A percentile compares a stretch with the other conserved stretches of the same genome.
phyloP scores from a whole-genome alignment of 2,888 invertebrate genomes.

The Diogma glabrata region DNA sequence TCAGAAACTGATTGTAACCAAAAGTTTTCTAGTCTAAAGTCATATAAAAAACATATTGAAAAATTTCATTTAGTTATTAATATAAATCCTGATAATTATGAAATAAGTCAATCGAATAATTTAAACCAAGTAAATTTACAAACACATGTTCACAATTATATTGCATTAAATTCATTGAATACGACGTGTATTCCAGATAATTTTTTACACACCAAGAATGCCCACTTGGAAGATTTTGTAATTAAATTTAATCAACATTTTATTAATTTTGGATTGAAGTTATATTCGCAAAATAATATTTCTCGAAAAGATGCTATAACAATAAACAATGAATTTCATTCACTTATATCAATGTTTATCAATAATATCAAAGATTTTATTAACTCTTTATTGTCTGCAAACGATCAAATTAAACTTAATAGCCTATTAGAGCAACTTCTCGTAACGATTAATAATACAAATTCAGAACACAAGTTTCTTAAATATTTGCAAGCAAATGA shows the following conservation, averaged over 20 bases:
- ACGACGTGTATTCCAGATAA: neutral
- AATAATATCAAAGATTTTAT: too few relatives aligned
- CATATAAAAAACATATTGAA: neutral
- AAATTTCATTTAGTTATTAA: neutral
- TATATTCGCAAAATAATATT: neutral
- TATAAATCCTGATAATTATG: neutral
- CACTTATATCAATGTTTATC: neutral
- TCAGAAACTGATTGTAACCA: too few relatives aligned
- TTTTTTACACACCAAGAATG: neutral
- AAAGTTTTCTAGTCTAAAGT: too few relatives aligned
- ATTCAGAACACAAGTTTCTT: too few relatives aligned
- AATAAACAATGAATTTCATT: neutral
- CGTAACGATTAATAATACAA: too few relatives aligned
- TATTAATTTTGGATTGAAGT: neutral
- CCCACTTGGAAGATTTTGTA: neutral
- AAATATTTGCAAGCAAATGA: too few relatives aligned
- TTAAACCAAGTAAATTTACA: neutral
- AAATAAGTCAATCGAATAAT: neutral
- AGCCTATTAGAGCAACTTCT: too few relatives aligned
- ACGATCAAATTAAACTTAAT: too few relatives aligned
- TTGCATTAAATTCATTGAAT: neutral
- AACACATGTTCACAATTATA: neutral
- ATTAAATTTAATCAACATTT: neutral
- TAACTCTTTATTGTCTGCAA: too few relatives aligned
- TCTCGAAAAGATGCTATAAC: neutral